Evolutionary conservation across 2,888 invertebrate species (phyloP).

Genomic region (Cephus nigrinus): DNA sequence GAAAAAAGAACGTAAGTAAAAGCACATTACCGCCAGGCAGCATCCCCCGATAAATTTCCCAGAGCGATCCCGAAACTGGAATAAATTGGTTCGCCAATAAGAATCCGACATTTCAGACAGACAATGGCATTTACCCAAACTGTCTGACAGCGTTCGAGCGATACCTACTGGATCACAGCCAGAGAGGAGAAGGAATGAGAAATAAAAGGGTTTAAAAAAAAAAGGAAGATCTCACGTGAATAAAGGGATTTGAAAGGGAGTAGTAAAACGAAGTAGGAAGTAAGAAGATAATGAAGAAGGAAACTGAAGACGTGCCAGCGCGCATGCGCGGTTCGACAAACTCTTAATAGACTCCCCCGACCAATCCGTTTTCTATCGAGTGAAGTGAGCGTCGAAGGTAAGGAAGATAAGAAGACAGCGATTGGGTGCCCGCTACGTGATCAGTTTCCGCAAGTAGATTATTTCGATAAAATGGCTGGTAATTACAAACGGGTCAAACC

Average conservation of each 20-base stretch:
- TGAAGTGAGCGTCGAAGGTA: conserved; percentile 19
- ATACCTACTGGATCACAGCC: not conserved
- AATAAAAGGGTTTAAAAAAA: not conserved
- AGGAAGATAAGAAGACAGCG: conserved; percentile 32
- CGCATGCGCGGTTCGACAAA: not conserved
- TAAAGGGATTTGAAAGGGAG: not conserved
- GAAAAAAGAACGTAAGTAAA: not conserved
- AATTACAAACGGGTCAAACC: conserved; percentile 29
- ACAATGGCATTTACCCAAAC: not conserved
- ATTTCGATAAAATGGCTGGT: conserved; percentile 32
- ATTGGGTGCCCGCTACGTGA: conserved; percentile 49
- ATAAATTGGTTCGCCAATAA: not conserved
- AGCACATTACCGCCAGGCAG: not conserved
- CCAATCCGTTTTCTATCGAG: conserved; percentile 41
- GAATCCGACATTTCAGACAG: not conserved
- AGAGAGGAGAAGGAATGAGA: not conserved
- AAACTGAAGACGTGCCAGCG: not conserved
- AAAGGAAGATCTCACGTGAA: not conserved
- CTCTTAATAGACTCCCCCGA: conserved; percentile 45
- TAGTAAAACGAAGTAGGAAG: not conserved
- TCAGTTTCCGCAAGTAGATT: conserved; percentile 40
- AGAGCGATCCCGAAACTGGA: not conserved
- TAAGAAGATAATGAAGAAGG: not conserved
- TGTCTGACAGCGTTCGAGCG: not conserved
- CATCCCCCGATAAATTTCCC: not conserved